phyloP scores from a whole-genome alignment of 1,140 invertebrate species.

The Rhagoletis pomonella region DNA sequence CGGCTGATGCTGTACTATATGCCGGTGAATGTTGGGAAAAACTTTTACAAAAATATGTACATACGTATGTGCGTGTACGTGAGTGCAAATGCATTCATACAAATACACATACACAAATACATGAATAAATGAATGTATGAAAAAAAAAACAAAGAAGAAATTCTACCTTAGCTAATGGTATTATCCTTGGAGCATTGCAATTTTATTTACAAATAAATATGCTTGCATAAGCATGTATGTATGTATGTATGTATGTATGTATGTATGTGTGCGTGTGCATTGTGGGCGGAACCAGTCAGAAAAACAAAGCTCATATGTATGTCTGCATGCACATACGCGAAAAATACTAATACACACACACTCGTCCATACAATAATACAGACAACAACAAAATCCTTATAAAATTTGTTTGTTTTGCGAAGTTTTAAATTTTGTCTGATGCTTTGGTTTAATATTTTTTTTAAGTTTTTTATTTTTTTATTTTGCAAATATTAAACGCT shows the following conservation, averaged over 20 bases:
- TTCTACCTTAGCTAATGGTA: not conserved
- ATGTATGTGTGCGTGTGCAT: not conserved
- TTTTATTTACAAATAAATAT: not conserved
- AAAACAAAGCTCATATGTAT: not conserved
- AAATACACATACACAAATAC: not conserved
- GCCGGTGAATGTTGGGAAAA: not conserved
- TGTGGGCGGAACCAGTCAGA: not conserved
- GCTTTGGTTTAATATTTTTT: not conserved
- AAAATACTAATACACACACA: not conserved
- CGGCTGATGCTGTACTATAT: not conserved
- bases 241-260: not conserved
- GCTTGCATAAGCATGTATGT: not conserved
- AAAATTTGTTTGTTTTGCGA: slow-evolving; percentile 35
- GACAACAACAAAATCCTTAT: slow-evolving; percentile 26
- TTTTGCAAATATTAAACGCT: not conserved
- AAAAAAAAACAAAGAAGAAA: slow-evolving; percentile 14
- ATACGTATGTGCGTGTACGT: not conserved
- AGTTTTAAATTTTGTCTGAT: not conserved
- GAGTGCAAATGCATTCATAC: not conserved
- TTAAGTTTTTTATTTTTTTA: not conserved
- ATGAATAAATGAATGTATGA: not conserved
- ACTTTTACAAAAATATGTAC: slow-evolving; percentile 19
- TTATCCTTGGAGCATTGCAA: slow-evolving; percentile 12
- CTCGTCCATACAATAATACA: not conserved
- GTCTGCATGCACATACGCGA: not conserved